Evolutionary conservation across 2,797 vertebrate genomes (phyloP).

Genomic region (Myotis planiceps): DNA sequence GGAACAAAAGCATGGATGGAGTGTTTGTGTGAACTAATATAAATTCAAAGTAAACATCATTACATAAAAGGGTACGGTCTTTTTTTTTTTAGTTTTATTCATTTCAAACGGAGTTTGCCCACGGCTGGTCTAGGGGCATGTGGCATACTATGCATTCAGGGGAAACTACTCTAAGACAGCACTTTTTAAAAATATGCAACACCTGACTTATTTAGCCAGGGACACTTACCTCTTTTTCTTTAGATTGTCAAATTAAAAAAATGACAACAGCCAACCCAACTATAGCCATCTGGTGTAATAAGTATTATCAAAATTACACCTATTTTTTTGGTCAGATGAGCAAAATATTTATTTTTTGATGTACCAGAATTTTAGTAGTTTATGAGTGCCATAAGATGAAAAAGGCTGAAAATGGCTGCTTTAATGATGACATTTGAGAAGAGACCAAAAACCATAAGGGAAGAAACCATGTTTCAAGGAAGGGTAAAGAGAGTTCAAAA

Average conservation of each 20-base stretch:
- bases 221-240: background rate
- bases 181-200: background rate
- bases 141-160: background rate
- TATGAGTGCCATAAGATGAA: background rate
- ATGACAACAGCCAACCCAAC: background rate
- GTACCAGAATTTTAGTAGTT: background rate
- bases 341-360: background rate
- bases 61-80: no score
- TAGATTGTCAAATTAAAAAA: background rate
- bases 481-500: background rate
- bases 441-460: background rate
- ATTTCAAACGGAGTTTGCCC: no score
- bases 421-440: background rate
- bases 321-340: background rate
- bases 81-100: no score
- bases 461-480: background rate
- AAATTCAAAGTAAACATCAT: no score
- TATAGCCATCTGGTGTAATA: background rate
- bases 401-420: background rate
- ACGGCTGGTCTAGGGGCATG: background rate
- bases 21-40: no score
- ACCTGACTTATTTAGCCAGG: background rate
- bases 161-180: background rate
- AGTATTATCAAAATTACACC: background rate
- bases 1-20: no score